Evolutionary conservation across 2,888 invertebrate species (phyloP), one percentile per base, ranked within the genome.

Genomic region (Blera fallax): DNA sequence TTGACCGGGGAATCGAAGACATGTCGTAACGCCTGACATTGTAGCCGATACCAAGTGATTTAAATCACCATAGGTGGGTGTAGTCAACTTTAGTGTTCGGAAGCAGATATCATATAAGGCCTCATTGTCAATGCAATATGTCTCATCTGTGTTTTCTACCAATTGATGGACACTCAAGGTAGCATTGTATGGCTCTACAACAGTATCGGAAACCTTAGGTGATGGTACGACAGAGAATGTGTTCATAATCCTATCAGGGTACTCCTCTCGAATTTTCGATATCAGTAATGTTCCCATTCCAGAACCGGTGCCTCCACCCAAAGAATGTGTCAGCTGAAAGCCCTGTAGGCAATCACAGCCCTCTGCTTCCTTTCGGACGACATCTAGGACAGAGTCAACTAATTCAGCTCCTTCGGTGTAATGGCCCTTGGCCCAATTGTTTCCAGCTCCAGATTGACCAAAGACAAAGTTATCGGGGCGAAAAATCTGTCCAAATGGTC

Each of bases 391-490:
- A 7, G 97, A 96, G 92, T 97, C 98, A 88, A 95, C 97, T 89
- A 95, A 94, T 93, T 95, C 98, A 85, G 95, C 98, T 62, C 98
- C 98, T 92, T 98, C 98, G 79, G 98, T 98, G 94, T 98, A 98
- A 90, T 98, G 97, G 79, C 98, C 98, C 93, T 96, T 96, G 45
- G 96, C 96, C 96, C 96, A 96, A 93, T 96, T 96, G 93, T 96
- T 96, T 76, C 96, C 96, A 87, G 97, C 97, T 7, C 97, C 97
- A 8, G 95, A 95, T 91, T 96, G 96, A 60, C 97, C 97, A 92
- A 98, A 98, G 24, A 98, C 97, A 92, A 98, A 98, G 93, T 98
- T 98, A 93, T 98, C 98, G 16, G 98, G 98, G 87, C 98, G 94
- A 94, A 98, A 98, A 90, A 98, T 96, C 92, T 98, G 98, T 92